These are phyloP conservation scores for Barnardius zonarius DNA, from an alignment of 2,113 vertebrate genomes.

Conservation along the genomic window DNA sequence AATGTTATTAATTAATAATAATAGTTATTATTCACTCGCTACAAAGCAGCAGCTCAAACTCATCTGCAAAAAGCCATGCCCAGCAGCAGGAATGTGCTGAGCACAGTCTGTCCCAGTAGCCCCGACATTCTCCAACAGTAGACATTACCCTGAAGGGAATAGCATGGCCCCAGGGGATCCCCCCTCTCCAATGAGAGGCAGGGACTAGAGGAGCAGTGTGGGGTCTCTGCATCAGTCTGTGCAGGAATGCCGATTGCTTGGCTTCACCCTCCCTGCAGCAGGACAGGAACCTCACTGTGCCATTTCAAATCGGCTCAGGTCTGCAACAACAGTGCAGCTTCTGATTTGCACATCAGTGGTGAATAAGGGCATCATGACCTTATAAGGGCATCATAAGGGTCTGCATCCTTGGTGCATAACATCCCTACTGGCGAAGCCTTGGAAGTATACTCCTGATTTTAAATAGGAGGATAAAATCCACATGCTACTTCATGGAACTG, in stretches of 20 bases:
- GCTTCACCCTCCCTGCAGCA: no score
- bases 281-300: fast-evolving
- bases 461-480: background rate
- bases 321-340: fast-evolving
- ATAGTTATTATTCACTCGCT: background rate
- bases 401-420: fast-evolving
- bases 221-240: fast-evolving
- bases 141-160: background rate
- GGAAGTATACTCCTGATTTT: fast-evolving
- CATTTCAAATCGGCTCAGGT: fast-evolving
- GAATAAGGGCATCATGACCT: fast-evolving
- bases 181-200: background rate
- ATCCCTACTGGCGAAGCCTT: background rate
- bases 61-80: background rate
- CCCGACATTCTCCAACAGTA: fast-evolving
- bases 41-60: background rate
- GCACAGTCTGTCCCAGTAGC: fast-evolving
- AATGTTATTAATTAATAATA: conserved; percentile 19
- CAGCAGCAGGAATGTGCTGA: fast-evolving
- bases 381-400: background rate
- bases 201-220: fast-evolving
- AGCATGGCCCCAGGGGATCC: fast-evolving
- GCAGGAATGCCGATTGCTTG: fast-evolving
- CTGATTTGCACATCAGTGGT: fast-evolving
- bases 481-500: fast-evolving